phyloP scores from a whole-genome alignment of 2,888 invertebrate species.

The Sipunculus nudus region DNA sequence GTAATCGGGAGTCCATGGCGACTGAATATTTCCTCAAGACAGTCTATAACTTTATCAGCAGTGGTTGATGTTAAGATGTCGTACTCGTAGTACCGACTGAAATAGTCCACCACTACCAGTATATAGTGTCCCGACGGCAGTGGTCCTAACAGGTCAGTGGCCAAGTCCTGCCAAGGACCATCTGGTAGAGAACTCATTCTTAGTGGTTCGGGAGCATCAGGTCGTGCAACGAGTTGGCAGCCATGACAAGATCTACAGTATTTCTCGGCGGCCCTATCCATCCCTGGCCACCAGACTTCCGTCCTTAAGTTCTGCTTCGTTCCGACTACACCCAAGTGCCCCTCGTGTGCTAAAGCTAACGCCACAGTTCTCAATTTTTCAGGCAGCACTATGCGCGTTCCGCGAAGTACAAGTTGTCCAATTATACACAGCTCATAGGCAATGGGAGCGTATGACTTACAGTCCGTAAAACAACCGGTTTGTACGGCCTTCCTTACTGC shows the following conservation, averaged over 20 bases:
- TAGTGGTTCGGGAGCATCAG: slow-evolving; percentile 23
- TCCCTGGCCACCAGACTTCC: slow-evolving; percentile 45
- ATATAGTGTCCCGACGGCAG: slow-evolving; percentile 23
- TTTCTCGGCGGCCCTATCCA: slow-evolving; percentile 34
- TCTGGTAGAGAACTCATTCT: slow-evolving; percentile 17
- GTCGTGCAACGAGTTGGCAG: slow-evolving; percentile 26
- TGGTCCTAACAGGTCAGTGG: slow-evolving; percentile 26
- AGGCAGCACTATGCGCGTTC: slow-evolving; percentile 17
- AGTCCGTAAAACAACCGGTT: neutral
- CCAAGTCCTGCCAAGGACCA: slow-evolving; percentile 27
- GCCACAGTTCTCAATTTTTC: slow-evolving; percentile 18
- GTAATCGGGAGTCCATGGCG: too few species aligned
- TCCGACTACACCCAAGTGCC: slow-evolving; percentile 30
- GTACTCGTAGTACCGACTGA: too few species aligned
- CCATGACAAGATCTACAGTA: slow-evolving; percentile 31
- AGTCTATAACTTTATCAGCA: neutral
- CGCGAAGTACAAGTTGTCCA: neutral
- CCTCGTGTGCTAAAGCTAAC: slow-evolving; percentile 36
- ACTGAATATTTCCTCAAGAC: slow-evolving; percentile 1
- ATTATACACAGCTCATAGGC: neutral
- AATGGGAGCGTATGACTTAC: neutral
- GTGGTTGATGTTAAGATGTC: neutral
- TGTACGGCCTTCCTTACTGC: neutral
- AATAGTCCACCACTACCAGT: too few species aligned
- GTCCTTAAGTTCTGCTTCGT: slow-evolving; percentile 29